phyloP scores from a whole-genome alignment of 2,888 invertebrate species.

The Hypsopygia costalis region DNA sequence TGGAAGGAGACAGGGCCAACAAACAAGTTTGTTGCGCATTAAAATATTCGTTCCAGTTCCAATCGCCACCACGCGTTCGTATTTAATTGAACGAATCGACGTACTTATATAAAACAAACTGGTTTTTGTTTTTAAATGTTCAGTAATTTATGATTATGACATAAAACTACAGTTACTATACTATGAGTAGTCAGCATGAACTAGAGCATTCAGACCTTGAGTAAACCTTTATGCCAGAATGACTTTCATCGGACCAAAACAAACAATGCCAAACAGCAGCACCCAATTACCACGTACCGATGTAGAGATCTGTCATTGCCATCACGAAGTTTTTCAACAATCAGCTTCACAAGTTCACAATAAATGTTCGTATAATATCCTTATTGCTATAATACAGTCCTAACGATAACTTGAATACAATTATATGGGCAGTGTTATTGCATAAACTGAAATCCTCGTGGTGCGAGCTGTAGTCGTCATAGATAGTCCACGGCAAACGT shows the following conservation, averaged over 20 bases:
- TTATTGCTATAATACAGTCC: conserved; percentile 62
- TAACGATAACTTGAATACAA: conserved; percentile 52
- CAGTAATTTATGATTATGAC: neutral
- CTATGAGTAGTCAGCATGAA: conserved; percentile 33
- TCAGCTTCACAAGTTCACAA: conserved; percentile 38
- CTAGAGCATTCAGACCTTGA: conserved; percentile 59
- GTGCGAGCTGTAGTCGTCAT: conserved; percentile 67
- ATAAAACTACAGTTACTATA: conserved; percentile 19
- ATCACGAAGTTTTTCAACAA: conserved; percentile 50
- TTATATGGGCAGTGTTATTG: conserved; percentile 68
- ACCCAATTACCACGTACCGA: conserved; percentile 57
- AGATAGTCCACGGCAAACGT: conserved; percentile 40
- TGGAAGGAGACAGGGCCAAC: conserved; percentile 28
- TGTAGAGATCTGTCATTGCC: conserved; percentile 70
- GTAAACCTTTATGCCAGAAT: conserved; percentile 37
- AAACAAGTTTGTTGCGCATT: conserved; percentile 55
- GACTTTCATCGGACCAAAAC: conserved; percentile 42
- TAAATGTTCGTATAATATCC: conserved; percentile 48
- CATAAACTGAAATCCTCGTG: conserved; percentile 60
- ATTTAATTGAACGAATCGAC: conserved; percentile 1
- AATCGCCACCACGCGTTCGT: conserved; percentile 18
- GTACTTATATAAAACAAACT: too few relatives aligned
- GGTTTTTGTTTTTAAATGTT: too few relatives aligned
- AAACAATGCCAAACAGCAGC: conserved; percentile 31
- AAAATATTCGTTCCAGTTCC: conserved; percentile 36